A percentile compares a stretch with the other conserved stretches of the same genome.
Evolutionary conservation across 2,113 vertebrate species (phyloP).

Genomic region (Paramormyrops kingsleyae): DNA sequence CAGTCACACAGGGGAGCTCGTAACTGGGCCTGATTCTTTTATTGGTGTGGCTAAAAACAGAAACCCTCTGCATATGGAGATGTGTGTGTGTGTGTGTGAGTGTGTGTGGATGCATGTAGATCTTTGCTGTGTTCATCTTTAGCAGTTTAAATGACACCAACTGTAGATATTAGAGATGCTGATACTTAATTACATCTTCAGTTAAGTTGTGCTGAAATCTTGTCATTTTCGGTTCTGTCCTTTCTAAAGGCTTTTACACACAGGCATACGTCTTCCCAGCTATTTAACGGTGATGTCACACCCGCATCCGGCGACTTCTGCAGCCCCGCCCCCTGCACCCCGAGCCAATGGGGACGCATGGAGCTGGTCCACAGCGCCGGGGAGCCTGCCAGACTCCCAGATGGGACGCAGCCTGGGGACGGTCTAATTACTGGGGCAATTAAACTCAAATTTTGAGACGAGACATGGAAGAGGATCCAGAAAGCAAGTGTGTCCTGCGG

Average conservation of each 20-base stretch:
- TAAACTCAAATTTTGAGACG: slow-evolving; percentile 27
- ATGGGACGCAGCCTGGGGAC: slow-evolving; percentile 16
- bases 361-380: neutral
- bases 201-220: neutral
- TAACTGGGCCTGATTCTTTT: neutral
- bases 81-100: neutral
- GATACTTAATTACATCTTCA: neutral
- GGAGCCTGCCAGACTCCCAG: slow-evolving; percentile 20
- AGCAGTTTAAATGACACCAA: neutral
- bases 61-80: neutral
- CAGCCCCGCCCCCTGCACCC: neutral
- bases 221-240: neutral
- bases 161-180: neutral
- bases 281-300: neutral
- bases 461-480: slow-evolving; percentile 21
- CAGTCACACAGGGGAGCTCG: neutral
- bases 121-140: neutral
- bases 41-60: neutral
- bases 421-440: slow-evolving; percentile 33
- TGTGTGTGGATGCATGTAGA: neutral
- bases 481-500: slow-evolving; percentile 13
- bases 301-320: neutral
- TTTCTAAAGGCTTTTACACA: neutral
- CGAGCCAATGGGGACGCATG: neutral
- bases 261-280: neutral